These are phyloP conservation scores for Temnothorax curvispinosus DNA, from an alignment of 1,140 invertebrate species.

Conservation along the genomic window DNA sequence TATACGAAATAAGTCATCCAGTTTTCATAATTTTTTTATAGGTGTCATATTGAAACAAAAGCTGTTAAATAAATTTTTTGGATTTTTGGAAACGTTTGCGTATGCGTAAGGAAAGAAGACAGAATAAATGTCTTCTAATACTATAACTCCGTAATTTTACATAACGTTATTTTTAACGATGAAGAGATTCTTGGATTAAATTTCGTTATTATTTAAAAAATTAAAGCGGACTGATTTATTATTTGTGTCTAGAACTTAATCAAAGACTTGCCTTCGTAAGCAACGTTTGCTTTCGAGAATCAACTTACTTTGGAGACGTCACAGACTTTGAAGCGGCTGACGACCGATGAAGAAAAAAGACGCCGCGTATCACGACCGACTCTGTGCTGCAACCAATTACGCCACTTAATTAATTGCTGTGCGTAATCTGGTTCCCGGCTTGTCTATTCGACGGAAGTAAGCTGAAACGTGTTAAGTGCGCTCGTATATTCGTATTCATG, in stretches of 20 bases:
- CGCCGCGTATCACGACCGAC: not conserved
- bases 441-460: slow-evolving; percentile 18
- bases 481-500: slow-evolving; percentile 42
- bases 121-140: not conserved
- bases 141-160: not conserved
- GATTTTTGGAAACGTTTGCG: not conserved
- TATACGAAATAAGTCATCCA: not conserved
- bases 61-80: not conserved
- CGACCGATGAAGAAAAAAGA: not conserved
- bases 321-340: slow-evolving; percentile 16
- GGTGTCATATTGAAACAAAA: not conserved
- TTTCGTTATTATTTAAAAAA: not conserved
- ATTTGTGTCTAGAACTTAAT: not conserved
- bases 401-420: slow-evolving; percentile 55
- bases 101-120: not conserved
- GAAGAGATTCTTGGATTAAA: not conserved
- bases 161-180: not conserved
- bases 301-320: not conserved
- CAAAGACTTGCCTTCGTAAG: not conserved
- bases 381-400: slow-evolving; percentile 40
- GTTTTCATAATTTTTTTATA: not conserved
- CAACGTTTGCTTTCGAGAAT: not conserved
- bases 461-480: slow-evolving; percentile 40
- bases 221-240: not conserved
- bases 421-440: slow-evolving; percentile 46